These are phyloP conservation scores for Tipula unca DNA, from an alignment of 2,888 invertebrate genomes.

Conservation along the genomic window DNA sequence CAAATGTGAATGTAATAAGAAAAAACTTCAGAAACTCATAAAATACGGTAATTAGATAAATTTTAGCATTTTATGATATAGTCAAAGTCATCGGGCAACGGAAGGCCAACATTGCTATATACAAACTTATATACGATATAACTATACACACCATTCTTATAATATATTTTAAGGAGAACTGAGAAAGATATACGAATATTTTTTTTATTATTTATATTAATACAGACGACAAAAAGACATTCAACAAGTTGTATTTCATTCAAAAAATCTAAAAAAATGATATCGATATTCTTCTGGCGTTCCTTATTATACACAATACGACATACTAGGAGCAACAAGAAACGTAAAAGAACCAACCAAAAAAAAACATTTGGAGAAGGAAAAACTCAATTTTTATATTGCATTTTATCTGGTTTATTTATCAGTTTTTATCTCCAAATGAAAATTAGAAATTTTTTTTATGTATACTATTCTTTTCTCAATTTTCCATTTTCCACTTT, in stretches of 20 bases:
- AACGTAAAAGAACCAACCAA: neutral
- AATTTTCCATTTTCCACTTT: neutral
- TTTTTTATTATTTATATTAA: neutral
- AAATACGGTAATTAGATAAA: neutral
- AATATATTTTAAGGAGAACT: neutral
- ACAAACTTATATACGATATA: neutral
- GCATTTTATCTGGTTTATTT: neutral
- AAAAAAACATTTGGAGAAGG: neutral
- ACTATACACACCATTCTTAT: neutral
- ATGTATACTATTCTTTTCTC: neutral
- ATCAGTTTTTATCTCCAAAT: neutral
- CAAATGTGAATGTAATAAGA: neutral
- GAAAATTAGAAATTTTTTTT: neutral
- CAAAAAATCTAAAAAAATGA: neutral
- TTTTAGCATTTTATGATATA: neutral
- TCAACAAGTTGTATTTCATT: neutral
- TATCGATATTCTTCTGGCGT: neutral
- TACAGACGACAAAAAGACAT: neutral
- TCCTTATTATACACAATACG: neutral
- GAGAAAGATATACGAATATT: neutral
- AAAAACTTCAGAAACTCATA: neutral
- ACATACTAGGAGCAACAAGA: neutral
- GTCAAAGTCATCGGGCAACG: neutral
- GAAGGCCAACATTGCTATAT: neutral
- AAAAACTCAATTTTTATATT: neutral